A percentile compares a stretch with the other conserved stretches of the same genome.
phyloP scores from a whole-genome alignment of 2,113 vertebrate genomes.

The Scolopax mira region DNA sequence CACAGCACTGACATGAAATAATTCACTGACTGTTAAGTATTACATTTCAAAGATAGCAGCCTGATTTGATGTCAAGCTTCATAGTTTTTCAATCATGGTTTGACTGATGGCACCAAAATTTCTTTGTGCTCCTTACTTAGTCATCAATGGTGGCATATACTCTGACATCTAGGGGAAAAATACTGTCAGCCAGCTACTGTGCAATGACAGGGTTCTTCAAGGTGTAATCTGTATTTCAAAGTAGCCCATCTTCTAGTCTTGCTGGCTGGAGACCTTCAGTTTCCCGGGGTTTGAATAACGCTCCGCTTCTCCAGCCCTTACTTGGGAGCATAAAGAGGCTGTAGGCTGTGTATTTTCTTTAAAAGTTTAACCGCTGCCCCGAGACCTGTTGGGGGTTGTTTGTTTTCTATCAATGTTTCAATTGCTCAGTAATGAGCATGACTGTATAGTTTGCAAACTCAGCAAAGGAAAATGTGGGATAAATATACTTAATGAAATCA shows the following conservation, averaged over 20 bases:
- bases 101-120: neutral
- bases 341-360: neutral
- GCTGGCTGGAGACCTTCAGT: neutral
- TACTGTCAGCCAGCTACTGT: neutral
- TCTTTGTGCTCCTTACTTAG: slow-evolving; percentile 11
- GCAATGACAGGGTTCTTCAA: neutral
- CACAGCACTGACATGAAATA: neutral
- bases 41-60: neutral
- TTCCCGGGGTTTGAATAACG: neutral
- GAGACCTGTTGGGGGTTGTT: neutral
- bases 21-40: neutral
- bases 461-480: neutral
- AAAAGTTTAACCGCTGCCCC: neutral
- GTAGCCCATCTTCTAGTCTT: neutral
- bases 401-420: neutral
- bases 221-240: neutral
- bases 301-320: neutral
- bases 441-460: neutral
- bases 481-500: neutral
- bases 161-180: neutral
- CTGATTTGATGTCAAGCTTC: neutral
- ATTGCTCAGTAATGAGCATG: accelerated
- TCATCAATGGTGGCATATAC: neutral
- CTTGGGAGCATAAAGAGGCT: neutral
- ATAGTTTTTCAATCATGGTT: neutral